A percentile compares a stretch with the other conserved stretches of the same genome.
phyloP scores from a whole-genome alignment of 2,888 invertebrate genomes.

The Cryptocheilus praepositus region DNA sequence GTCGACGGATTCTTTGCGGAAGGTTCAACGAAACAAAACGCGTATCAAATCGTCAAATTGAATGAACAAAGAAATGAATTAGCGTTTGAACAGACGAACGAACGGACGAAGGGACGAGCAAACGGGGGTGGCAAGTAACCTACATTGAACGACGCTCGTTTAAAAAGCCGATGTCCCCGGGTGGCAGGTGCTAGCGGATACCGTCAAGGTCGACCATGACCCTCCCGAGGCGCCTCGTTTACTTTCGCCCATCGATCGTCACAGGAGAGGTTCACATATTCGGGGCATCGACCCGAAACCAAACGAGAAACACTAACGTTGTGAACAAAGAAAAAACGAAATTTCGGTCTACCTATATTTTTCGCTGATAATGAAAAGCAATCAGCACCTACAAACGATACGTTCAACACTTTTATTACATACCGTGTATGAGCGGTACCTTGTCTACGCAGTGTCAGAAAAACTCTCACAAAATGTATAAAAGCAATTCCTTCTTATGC shows the following conservation, averaged over 20 bases:
- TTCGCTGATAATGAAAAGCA: too few species aligned
- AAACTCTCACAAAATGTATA: too few species aligned
- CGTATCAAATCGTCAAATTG: neutral
- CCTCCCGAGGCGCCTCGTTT: conserved; percentile 49
- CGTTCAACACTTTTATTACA: too few species aligned
- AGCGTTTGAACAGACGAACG: neutral
- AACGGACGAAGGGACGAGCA: neutral
- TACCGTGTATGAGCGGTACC: too few species aligned
- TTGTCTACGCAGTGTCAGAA: too few species aligned
- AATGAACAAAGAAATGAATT: neutral
- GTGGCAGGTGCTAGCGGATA: conserved; percentile 41
- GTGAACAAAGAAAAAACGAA: too few species aligned
- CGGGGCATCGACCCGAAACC: conserved; percentile 36
- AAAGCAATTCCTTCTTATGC: too few species aligned
- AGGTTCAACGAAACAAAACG: too few species aligned
- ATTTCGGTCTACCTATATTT: too few species aligned
- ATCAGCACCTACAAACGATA: too few species aligned
- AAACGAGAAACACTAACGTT: neutral
- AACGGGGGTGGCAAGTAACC: neutral
- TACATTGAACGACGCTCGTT: conserved; percentile 8
- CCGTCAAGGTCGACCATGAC: conserved; percentile 57
- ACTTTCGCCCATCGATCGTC: conserved; percentile 46
- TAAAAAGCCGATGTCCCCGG: conserved; percentile 22
- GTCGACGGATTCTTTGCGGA: too few species aligned
- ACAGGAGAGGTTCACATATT: conserved; percentile 36